phyloP scores from a whole-genome alignment of 2,888 invertebrate genomes.

The Escarpia spicata region DNA sequence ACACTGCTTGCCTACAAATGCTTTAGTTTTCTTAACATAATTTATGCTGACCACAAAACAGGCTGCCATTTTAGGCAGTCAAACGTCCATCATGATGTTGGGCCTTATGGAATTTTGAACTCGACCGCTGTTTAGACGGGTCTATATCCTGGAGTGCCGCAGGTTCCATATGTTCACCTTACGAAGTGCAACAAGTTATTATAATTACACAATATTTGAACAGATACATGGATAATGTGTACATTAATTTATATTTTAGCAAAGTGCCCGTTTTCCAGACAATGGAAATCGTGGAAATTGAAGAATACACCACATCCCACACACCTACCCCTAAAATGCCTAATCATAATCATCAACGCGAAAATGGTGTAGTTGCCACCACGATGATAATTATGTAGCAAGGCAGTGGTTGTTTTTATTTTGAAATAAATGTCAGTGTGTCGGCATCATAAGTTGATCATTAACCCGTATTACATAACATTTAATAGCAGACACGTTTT shows the following conservation, averaged over 20 bases:
- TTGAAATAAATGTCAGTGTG: not conserved
- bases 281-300: not conserved
- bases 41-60: not conserved
- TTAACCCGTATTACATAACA: no score
- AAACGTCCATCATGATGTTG: not conserved
- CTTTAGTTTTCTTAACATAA: not conserved
- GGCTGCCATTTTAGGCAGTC: not conserved
- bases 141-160: not conserved
- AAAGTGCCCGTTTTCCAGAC: not conserved
- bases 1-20: not conserved
- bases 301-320: not conserved
- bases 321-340: not conserved
- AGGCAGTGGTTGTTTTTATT: not conserved
- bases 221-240: not conserved
- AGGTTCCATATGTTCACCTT: conserved; percentile 1
- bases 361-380: not conserved
- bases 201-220: not conserved
- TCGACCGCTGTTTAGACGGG: not conserved
- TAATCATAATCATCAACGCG: not conserved
- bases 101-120: not conserved
- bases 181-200: conserved; percentile 10
- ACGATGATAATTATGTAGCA: not conserved
- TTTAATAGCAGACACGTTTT: no score
- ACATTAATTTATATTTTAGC: not conserved
- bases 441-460: no score